These are phyloP conservation scores for Ellobius talpinus DNA, from an alignment of 2,113 vertebrate species.

Conservation along the genomic window DNA sequence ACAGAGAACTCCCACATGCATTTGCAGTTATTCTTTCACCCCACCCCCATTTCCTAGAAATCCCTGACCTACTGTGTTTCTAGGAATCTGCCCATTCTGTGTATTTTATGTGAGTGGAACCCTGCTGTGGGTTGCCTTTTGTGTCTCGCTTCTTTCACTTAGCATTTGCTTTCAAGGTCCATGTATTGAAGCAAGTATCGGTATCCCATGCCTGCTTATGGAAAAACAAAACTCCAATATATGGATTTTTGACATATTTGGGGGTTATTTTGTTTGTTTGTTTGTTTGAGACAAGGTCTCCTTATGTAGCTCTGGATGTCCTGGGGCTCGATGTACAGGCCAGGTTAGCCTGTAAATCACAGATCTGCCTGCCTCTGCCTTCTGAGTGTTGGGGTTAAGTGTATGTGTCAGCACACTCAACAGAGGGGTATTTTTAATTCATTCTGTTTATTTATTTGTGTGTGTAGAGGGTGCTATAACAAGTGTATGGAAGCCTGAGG, in stretches of 20 bases:
- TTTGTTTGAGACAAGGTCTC: not conserved
- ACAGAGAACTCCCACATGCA: not conserved
- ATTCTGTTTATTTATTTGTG: not conserved
- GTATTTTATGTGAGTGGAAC: not conserved
- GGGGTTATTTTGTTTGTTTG: not conserved
- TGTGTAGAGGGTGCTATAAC: not conserved
- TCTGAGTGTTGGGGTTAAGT: not conserved
- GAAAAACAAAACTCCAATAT: not conserved
- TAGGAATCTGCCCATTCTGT: constrained; percentile 4
- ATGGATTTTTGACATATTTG: not conserved
- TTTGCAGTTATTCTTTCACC: not conserved
- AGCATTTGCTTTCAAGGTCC: not conserved
- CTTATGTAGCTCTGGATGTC: not conserved
- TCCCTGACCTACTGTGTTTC: not conserved
- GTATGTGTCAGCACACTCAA: not conserved
- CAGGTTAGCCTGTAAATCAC: not conserved
- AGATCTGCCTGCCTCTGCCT: not conserved
- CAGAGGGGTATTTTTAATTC: not conserved
- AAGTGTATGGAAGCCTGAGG: not conserved
- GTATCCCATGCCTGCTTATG: constrained; percentile 24
- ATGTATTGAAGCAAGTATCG: not conserved
- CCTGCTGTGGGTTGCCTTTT: not conserved
- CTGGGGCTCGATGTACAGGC: not conserved
- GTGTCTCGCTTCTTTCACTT: constrained; percentile 34
- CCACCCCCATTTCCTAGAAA: not conserved